Evolutionary conservation across 2,113 vertebrate species (phyloP).

Genomic region (Centropus bengalensis): DNA sequence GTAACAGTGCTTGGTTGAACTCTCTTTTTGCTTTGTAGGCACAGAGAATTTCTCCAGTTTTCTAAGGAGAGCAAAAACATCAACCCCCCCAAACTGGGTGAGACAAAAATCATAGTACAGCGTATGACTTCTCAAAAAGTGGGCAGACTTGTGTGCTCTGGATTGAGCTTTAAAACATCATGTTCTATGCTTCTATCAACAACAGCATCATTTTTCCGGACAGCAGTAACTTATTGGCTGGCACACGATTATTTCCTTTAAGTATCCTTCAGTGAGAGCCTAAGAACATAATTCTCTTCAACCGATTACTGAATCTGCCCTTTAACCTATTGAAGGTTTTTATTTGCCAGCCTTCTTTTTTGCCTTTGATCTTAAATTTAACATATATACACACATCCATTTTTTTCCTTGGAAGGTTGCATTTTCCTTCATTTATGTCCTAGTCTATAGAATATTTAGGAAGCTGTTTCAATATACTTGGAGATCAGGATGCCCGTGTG

Average conservation of each 20-base stretch:
- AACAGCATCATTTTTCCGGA: neutral
- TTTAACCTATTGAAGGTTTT: neutral
- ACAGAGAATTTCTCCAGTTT: neutral
- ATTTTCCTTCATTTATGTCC: too few species aligned
- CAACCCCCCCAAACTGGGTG: neutral
- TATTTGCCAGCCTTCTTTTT: neutral
- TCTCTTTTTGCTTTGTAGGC: neutral
- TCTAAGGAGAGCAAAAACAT: neutral
- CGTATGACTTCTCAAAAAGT: neutral
- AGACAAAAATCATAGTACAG: neutral
- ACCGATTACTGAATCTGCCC: neutral
- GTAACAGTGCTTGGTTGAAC: neutral
- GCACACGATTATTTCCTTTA: constrained; percentile 1
- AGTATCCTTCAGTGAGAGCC: neutral
- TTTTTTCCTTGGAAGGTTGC: neutral
- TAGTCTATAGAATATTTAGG: too few species aligned
- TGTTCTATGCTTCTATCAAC: neutral
- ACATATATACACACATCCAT: neutral
- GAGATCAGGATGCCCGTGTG: too few species aligned
- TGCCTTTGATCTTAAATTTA: neutral
- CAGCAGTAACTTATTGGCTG: neutral
- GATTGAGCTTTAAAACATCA: neutral
- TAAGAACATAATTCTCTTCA: constrained; percentile 46
- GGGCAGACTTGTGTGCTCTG: neutral
- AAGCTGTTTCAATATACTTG: too few species aligned